Evolutionary conservation across 2,888 invertebrate genomes (phyloP).

Genomic region (Cantharis flavilabris): DNA sequence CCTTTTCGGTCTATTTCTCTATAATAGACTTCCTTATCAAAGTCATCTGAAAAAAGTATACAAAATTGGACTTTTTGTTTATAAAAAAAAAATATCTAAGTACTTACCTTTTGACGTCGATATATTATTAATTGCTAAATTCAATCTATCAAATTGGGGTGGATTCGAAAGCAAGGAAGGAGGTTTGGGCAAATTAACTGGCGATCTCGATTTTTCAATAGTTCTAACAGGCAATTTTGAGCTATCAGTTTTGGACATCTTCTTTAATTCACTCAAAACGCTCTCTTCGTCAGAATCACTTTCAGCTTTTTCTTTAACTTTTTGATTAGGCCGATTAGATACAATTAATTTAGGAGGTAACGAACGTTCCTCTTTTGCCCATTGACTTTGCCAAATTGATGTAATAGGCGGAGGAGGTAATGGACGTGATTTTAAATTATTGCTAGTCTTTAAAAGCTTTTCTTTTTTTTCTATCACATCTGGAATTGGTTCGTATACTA

Average conservation of each 20-base stretch:
- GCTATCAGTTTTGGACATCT: neutral
- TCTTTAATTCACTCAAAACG: neutral
- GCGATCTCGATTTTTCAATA: neutral
- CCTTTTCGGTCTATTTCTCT: conserved; percentile 28
- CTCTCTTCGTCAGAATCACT: neutral
- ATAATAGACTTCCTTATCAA: conserved; percentile 16
- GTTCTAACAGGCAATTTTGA: neutral
- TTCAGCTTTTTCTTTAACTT: neutral
- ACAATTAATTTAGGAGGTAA: neutral
- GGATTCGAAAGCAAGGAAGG: conserved; percentile 1
- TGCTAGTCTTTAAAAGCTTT: neutral
- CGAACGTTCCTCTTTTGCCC: neutral
- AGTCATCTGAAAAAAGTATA: conserved; percentile 19
- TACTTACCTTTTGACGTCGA: neutral
- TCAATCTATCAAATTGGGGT: neutral
- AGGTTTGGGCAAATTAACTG: conserved; percentile 10
- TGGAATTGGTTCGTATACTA: neutral
- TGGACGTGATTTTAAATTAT: neutral
- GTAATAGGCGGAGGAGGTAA: neutral
- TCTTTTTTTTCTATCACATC: neutral
- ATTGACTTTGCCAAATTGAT: neutral
- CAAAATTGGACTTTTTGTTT: neutral
- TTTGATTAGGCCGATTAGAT: neutral
- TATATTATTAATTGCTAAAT: neutral
- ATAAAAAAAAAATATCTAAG: neutral